Evolutionary conservation across 2,888 invertebrate species (phyloP), one percentile per base, ranked within the genome.

Genomic region (Parnassius smintheus): DNA sequence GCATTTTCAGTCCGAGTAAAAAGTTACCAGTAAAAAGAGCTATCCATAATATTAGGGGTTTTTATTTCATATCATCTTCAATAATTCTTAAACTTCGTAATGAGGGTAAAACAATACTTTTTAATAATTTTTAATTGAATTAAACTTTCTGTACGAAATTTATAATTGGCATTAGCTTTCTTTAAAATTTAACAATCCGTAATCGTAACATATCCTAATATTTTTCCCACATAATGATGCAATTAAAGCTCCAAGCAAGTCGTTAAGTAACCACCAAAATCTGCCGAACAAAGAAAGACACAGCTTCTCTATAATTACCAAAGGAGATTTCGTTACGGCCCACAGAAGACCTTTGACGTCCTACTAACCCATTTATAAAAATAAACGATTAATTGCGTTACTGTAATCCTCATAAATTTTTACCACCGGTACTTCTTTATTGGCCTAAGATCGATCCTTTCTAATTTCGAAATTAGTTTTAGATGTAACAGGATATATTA

Each of bases 221-320:
- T 35, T 10, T 18, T 56, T 63, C 51, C 48, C 63, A 55, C 53
- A 57, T 48, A 13, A n/a, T 63, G 59, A 59, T 57, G 62, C 22
- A 62, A 62, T 46, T 22, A 42, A 46, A 56, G 35, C 56, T 42
- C 45, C 55, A 51, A 59, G 63, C 59, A 52, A 52, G 59, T 63
- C 59, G 46, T 63, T 55, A 56, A 56, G 63, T 59, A 63, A 63
- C 56, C 35, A 35, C 56, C 59, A 41, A 63, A 63, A 49, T 56
- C 46, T 45, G 25, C 13, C 61, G 45, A 10, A 63, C 41, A 59
- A 56, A 63, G 59, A 61, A 12, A 11, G 3, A 46, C 3, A 18
- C 25, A 59, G 45, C 59, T 61, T 10, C 35, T 25, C 9, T 13
- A 11, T 11, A 25, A 53, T 52, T 11, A 56, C 25, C 44, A 51